These are phyloP conservation scores for Opisthograptis luteolata DNA, from an alignment of 2,888 invertebrate genomes.

Conservation along the genomic window DNA sequence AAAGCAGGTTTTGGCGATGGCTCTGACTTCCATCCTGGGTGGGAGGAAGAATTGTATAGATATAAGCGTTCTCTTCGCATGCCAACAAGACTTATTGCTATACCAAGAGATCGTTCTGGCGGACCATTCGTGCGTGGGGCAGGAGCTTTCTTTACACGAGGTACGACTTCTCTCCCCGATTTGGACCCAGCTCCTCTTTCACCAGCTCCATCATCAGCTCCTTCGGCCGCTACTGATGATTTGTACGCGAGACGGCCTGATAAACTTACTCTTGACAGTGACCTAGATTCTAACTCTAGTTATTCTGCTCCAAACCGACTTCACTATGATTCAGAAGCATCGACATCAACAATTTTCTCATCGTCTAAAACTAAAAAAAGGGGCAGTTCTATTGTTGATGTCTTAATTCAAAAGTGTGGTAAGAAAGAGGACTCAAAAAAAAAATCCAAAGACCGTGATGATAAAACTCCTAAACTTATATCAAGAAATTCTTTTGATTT, in stretches of 20 bases:
- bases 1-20: conserved; percentile 89
- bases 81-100: conserved; percentile 91
- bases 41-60: conserved; percentile 93
- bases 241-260: conserved; percentile 72
- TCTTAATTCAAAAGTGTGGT: conserved; percentile 87
- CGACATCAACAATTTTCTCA: conserved; percentile 87
- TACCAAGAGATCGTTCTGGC: conserved; percentile 87
- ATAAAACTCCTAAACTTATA: conserved; percentile 81
- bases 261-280: conserved; percentile 84
- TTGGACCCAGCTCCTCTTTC: conserved; percentile 89
- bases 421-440: conserved; percentile 82
- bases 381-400: conserved; percentile 86
- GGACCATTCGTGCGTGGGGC: conserved; percentile 73
- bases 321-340: conserved; percentile 88
- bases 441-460: conserved; percentile 82
- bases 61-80: conserved; percentile 93
- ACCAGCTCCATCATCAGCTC: conserved; percentile 86
- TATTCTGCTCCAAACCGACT: conserved; percentile 83
- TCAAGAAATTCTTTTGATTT: conserved; percentile 84
- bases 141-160: conserved; percentile 80
- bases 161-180: conserved; percentile 91
- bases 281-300: conserved; percentile 88
- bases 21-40: conserved; percentile 89
- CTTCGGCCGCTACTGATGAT: conserved; percentile 85
- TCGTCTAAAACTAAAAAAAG: conserved; percentile 78